Evolutionary conservation across 2,113 vertebrate species (phyloP).

Genomic region (western clawed frog (Xenopus tropicalis)): DNA sequence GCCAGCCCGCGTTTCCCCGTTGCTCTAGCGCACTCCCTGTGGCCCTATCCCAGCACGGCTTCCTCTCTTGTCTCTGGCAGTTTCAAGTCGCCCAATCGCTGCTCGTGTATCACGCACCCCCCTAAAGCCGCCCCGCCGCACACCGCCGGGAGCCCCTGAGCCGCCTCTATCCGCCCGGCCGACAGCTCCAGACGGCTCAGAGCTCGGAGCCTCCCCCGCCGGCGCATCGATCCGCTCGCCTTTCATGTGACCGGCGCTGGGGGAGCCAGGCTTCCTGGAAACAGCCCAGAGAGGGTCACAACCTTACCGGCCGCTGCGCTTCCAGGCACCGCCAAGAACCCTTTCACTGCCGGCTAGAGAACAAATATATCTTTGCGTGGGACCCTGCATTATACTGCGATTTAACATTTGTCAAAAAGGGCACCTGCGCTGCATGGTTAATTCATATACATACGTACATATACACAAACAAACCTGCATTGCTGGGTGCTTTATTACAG

Average conservation of each 20-base stretch:
- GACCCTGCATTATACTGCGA: not conserved
- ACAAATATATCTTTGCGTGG: not conserved
- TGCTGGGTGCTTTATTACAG: too few relatives aligned
- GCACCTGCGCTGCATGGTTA: too few relatives aligned
- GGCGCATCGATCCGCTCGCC: constrained; percentile 73
- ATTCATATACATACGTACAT: too few relatives aligned
- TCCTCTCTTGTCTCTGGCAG: constrained; percentile 54
- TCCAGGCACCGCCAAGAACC: constrained; percentile 44
- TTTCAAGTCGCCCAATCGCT: constrained; percentile 54
- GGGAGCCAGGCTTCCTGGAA: constrained; percentile 72
- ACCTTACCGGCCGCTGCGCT: constrained; percentile 37
- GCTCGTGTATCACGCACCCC: constrained; percentile 32
- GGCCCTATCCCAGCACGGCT: too few relatives aligned
- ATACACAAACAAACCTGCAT: too few relatives aligned
- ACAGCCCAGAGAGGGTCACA: constrained; percentile 68
- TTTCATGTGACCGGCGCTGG: constrained; percentile 78
- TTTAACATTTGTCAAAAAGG: too few relatives aligned
- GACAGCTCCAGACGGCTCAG: constrained; percentile 60
- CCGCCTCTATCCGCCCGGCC: constrained; percentile 61
- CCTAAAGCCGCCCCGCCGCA: constrained; percentile 23
- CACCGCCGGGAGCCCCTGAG: constrained; percentile 46
- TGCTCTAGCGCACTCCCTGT: too few relatives aligned
- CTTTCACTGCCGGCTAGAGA: constrained; percentile 57
- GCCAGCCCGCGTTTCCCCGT: too few relatives aligned
- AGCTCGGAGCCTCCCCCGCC: constrained; percentile 57